Base-by-base conservation (phyloP, 2,113 vertebrate species). In the Motacilla alba region DNA sequence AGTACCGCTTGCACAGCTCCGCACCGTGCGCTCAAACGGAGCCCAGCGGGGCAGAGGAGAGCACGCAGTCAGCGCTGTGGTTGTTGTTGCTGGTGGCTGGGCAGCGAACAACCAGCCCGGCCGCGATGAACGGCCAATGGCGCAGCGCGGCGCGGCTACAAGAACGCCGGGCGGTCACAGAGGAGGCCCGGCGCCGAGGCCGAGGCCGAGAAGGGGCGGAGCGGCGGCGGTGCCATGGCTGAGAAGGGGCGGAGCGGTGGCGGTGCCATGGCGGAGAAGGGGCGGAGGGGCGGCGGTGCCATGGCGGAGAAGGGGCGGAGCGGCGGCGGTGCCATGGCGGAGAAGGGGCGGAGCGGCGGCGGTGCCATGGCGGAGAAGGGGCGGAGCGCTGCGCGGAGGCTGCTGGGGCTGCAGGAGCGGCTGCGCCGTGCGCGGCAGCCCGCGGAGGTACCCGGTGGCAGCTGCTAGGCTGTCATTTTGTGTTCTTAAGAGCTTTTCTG, bases 391-490 rank as follows among this genome's bases (percentile, higher is more conserved):
- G 81, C 47, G 64, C 97, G 95, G 91, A 97, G 94, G 75, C 92
- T 98, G 46, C 53, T 90, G 90, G 88, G 94, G 52, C 90, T 98
- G 87, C 98, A 98, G 98, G 92, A 97, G 92, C 95, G 97, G 56
- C 95, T 99, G 49, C 69, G 86, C 73, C 56, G 95, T 73, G 80
- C 90, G 10, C 83, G 70, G 44, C 95, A 98, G 43, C 44, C 96
- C 15, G 94, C 87, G 0, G 98, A 98, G 98, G 98, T 98, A 98
- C 1, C 1, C 4, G 30, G 47, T 2, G 0, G 0, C 2, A 1
- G 50, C 9, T 15, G 28, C 8, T 3, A 15, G 5, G 21, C 8
- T 28, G 39, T 23, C 5, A 0, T 3, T 9, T 23, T 39, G 0
- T 1, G 30, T 2, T 47, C 4, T 0, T 27, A 5, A 35, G 43